Base-by-base conservation (phyloP, 2,797 vertebrate genomes). In the Xiphorhynchus erythropygius region DNA sequence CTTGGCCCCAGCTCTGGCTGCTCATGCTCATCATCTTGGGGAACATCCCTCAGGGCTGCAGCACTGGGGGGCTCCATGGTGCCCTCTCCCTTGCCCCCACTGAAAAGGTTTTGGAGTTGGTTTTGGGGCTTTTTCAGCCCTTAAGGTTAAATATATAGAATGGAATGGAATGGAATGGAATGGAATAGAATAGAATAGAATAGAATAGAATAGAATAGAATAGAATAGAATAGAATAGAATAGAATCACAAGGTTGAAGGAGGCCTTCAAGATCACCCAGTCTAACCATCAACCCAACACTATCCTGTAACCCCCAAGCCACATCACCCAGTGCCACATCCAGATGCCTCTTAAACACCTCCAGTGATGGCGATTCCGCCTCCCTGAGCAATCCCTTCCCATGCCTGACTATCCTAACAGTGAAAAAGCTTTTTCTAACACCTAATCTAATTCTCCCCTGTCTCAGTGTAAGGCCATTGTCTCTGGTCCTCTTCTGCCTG, bases 111-210 rank as follows among this genome's bases (percentile, higher is more conserved):
- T 56, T 4, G 27, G 39, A 30, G 15, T 11, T 56, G 35, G 2
- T 35, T 33, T 13, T 7, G 42, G 37, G 35, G 11, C 2, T 28
- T 7, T 47, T 49, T 49, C 33, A 3, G 0, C 6, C 35, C 11
- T 19, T 25, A 11, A 8, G 0, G 0, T 64, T 84, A 46, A 46
- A 22, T 77, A n/a, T 30, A 11, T 50, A 35, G 22, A 35, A 46
- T 18, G 39, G 39, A 46, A 30, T 21, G 44, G 30, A 60, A 62
- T 60, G 49, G 33, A 49, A 30, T 25, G 39, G 32, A 71, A 57
- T 49, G 47, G 33, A 49, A 30, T 21, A 46, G 32, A 71, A 57
- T 42, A 55, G 33, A 49, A 30, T 13, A 53, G 32, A 71, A 56
- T 32, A 62, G 33, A 49, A 30, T 13, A 52, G 25, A 71, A 56